A percentile compares a stretch with the other conserved stretches of the same genome.
Conservation (phyloP, 2,797 vertebrate genomes). For the Gorsachius magnificus region DNA sequence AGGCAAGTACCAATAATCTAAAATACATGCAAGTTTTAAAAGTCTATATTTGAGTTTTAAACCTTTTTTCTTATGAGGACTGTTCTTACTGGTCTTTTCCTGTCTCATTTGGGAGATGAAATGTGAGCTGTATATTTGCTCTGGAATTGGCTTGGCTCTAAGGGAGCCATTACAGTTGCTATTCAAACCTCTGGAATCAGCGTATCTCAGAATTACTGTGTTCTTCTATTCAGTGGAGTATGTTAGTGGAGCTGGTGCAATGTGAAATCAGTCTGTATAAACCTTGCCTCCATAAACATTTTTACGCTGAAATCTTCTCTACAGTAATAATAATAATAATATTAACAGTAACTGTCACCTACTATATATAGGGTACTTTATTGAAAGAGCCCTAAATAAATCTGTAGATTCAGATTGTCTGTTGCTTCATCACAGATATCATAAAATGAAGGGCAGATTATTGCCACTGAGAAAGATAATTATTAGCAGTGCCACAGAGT, state of each 20-base stretch:
- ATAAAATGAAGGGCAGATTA: not conserved
- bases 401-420: not conserved
- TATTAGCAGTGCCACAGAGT: not conserved
- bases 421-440: not conserved
- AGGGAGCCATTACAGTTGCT: slow-evolving; percentile 54
- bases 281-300: slow-evolving; percentile 12
- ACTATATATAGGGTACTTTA: not conserved
- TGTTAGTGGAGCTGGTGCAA: not conserved
- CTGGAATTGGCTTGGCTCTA: slow-evolving; percentile 40
- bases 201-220: slow-evolving; percentile 5
- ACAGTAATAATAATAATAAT: slow-evolving; percentile 8
- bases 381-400: not conserved
- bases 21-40: slow-evolving; percentile 62
- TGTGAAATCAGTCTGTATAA: slow-evolving; percentile 31
- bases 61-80: slow-evolving; percentile 58
- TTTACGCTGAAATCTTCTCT: not conserved
- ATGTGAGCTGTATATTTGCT: slow-evolving; percentile 30
- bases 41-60: slow-evolving; percentile 63
- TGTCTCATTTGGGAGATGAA: slow-evolving; percentile 71
- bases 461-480: not conserved
- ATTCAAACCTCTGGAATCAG: slow-evolving; percentile 55
- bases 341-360: not conserved
- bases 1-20: slow-evolving; percentile 49
- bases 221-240: not conserved
- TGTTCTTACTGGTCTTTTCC: slow-evolving; percentile 62